phyloP scores from a whole-genome alignment of 2,113 vertebrate species.

The Triplophysa tibetana region DNA sequence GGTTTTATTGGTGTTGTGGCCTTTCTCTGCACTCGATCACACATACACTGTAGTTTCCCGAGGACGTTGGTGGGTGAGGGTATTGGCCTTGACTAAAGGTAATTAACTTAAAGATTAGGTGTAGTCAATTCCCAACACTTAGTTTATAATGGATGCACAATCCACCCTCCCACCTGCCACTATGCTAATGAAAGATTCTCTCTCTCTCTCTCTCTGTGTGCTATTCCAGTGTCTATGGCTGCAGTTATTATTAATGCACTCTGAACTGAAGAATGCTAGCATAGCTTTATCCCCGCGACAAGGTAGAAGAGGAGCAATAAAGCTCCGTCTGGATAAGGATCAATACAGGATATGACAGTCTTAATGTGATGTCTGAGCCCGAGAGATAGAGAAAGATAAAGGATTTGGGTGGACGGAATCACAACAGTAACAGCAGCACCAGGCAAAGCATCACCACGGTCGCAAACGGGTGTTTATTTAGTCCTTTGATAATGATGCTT shows the following conservation, averaged over 20 bases:
- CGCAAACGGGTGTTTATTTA: slow-evolving; percentile 60
- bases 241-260: slow-evolving; percentile 80
- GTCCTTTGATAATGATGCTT: slow-evolving; percentile 54
- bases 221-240: slow-evolving; percentile 68
- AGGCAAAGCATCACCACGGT: slow-evolving; percentile 37
- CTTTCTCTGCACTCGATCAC: slow-evolving; percentile 44
- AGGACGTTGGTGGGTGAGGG: slow-evolving; percentile 17
- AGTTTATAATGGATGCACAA: slow-evolving; percentile 26
- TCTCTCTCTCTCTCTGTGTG: slow-evolving; percentile 54
- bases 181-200: slow-evolving; percentile 17
- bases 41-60: slow-evolving; percentile 10
- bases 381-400: slow-evolving; percentile 37
- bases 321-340: slow-evolving; percentile 68
- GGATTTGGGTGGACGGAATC: slow-evolving; percentile 24
- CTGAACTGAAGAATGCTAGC: slow-evolving; percentile 72
- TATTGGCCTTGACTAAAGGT: slow-evolving; percentile 43
- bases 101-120: slow-evolving; percentile 52
- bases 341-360: slow-evolving; percentile 76
- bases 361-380: slow-evolving; percentile 64
- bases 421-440: background rate
- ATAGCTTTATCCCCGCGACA: slow-evolving; percentile 63
- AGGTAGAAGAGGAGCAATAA: slow-evolving; percentile 70
- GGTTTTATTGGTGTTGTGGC: slow-evolving; percentile 64
- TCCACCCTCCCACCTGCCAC: background rate
- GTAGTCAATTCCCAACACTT: slow-evolving; percentile 36